These are phyloP conservation scores for Plectus sambesii DNA, from an alignment of 1,140 invertebrate species.

Conservation along the genomic window DNA sequence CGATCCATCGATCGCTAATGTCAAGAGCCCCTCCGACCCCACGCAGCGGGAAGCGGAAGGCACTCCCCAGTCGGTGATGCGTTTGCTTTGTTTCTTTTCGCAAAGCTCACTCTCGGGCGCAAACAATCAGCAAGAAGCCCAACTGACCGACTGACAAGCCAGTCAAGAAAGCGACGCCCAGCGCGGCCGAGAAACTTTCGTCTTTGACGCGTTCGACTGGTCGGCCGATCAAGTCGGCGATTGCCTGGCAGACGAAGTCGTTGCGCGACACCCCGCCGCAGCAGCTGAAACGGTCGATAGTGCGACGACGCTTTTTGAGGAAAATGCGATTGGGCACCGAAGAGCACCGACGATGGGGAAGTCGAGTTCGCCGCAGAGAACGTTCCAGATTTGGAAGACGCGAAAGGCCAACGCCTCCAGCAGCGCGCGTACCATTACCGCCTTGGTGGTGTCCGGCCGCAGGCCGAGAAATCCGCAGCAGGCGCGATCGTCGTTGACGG, in stretches of 20 bases:
- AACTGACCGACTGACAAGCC: slow-evolving; percentile 36
- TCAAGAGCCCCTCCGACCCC: too few species aligned
- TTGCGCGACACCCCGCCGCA: slow-evolving; percentile 86
- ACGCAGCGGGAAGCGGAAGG: too few species aligned
- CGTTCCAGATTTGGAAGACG: slow-evolving; percentile 61
- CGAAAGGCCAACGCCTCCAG: slow-evolving; percentile 76
- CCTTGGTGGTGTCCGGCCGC: slow-evolving; percentile 62
- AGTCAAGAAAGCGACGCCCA: slow-evolving; percentile 35
- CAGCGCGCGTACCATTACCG: slow-evolving; percentile 67
- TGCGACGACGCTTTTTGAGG: not conserved
- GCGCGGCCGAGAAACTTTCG: slow-evolving; percentile 38
- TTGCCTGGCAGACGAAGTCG: slow-evolving; percentile 73
- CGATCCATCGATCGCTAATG: too few species aligned
- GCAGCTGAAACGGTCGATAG: slow-evolving; percentile 54
- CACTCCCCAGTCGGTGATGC: too few species aligned
- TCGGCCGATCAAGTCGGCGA: slow-evolving; percentile 66
- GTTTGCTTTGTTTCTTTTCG: too few species aligned
- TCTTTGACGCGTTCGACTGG: slow-evolving; percentile 57
- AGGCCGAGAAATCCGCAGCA: slow-evolving; percentile 72
- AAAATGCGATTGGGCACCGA: slow-evolving; percentile 12
- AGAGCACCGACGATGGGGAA: slow-evolving; percentile 15
- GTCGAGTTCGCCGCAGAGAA: slow-evolving; percentile 2
- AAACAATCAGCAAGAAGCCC: too few species aligned
- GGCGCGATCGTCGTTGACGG: slow-evolving; percentile 70
- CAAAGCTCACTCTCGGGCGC: too few species aligned